Evolutionary conservation across 2,797 vertebrate species (phyloP), one percentile per base, ranked within the genome.

Genomic region (Pelobates cultripes): DNA sequence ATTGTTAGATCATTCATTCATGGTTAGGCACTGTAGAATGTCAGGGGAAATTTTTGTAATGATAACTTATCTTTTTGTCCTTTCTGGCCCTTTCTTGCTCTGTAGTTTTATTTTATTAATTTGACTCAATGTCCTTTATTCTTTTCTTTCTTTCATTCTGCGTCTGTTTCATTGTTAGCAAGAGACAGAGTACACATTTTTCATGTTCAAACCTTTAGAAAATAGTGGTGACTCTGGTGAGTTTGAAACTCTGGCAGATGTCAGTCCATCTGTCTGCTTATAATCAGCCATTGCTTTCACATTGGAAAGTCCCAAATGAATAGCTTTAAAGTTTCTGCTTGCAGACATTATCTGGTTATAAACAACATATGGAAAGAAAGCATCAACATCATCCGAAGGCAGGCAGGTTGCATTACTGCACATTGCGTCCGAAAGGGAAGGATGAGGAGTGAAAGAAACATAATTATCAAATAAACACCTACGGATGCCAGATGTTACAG

Each of bases 211-310:
- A 64, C 43, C 66, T 79, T 79, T 75, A 68, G 74, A 84, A 76
- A 84, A 79, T 79, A 67, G 73, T 83, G 77, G 82, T 76, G 77
- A 70, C 71, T 68, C 79, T 55, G 45, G 82, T 76, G 77, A 70
- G 77, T 68, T 84, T 55, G 45, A 64, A 79, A 72, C 77, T 79
- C 57, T 84, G 82, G 78, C 78, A 83, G 78, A 79, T 83, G 83
- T 61, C 70, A 75, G 73, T 75, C 66, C 80, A 80, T 78, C 45
- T 78, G 78, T 57, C 74, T 64, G 43, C 74, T 61, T 61, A 55
- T 40, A 43, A 69, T 55, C 80, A 68, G 60, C 73, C 70, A 76
- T 72, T 75, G 77, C 70, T 76, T 74, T 78, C 66, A 81, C 77
- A 85, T 53, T 75, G 73, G 80, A 66, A 75, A 71, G 66, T 75